phyloP scores from a whole-genome alignment of 2,888 invertebrate genomes.

The Troides aeacus region DNA sequence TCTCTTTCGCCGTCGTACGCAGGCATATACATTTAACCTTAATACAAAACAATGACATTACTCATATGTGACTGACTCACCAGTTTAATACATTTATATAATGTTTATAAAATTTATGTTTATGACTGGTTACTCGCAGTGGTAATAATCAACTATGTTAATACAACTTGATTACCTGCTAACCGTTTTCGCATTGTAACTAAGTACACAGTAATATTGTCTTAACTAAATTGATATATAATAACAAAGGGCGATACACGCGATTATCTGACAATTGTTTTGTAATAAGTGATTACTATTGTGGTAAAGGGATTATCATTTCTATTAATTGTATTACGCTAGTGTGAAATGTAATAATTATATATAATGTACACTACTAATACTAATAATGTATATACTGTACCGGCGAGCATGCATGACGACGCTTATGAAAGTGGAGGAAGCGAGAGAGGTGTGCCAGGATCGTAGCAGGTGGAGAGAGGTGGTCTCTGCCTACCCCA shows the following conservation, averaged over 20 bases:
- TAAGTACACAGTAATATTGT: background rate
- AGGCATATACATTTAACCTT: constrained; percentile 8
- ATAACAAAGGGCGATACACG: constrained; percentile 9
- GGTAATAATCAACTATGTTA: constrained; percentile 2
- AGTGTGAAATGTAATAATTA: constrained; percentile 12
- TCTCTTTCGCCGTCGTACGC: background rate
- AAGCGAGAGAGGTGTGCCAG: no score
- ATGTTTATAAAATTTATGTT: constrained; percentile 25
- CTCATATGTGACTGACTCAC: constrained; percentile 29
- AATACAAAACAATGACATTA: constrained; percentile 18
- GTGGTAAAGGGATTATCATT: constrained; percentile 19
- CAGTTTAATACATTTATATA: constrained; percentile 25
- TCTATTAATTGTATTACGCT: constrained; percentile 16
- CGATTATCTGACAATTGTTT: constrained; percentile 19
- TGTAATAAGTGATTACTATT: constrained; percentile 16
- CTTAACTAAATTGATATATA: constrained; percentile 12
- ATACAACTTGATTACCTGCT: constrained; percentile 7
- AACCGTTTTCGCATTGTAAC: constrained; percentile 11
- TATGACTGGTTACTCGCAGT: constrained; percentile 14
- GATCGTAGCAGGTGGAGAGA: no score
- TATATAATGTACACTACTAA: background rate
- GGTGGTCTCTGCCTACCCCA: no score
- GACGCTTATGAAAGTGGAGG: no score
- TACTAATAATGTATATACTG: no score
- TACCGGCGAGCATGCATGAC: no score